A percentile compares a stretch with the other conserved stretches of the same genome.
phyloP scores from a whole-genome alignment of 2,797 vertebrate species.

The Gymnoscopelus microlampas region DNA sequence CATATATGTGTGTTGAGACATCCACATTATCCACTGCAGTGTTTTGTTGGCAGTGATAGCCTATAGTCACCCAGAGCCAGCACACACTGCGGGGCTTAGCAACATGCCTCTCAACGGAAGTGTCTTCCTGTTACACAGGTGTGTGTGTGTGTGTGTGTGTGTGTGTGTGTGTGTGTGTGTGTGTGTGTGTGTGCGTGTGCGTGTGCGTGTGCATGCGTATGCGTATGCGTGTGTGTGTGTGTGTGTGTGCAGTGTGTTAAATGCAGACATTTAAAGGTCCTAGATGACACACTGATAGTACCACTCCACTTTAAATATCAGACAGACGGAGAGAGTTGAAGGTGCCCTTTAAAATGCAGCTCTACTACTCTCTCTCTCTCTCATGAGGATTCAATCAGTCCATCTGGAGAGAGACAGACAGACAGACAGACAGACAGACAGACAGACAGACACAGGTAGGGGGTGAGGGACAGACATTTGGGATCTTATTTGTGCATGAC shows the following conservation, averaged over 20 bases:
- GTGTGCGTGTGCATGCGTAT: neutral
- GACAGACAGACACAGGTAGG: neutral
- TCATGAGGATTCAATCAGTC: slow-evolving; percentile 34
- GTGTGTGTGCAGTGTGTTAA: neutral
- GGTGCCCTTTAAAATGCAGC: slow-evolving; percentile 48
- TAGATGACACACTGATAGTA: slow-evolving; percentile 45
- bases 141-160: slow-evolving; percentile 6
- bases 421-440: neutral
- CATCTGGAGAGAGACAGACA: slow-evolving; percentile 12
- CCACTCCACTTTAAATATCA: slow-evolving; percentile 56
- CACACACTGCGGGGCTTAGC: slow-evolving; percentile 16
- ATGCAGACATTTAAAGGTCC: slow-evolving; percentile 28
- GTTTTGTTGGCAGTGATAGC: slow-evolving; percentile 53
- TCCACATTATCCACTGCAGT: slow-evolving; percentile 27
- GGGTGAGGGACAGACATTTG: slow-evolving; percentile 11
- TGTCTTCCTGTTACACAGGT: slow-evolving; percentile 45
- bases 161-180: neutral
- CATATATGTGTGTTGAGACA: too few species aligned
- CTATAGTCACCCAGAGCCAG: slow-evolving; percentile 13
- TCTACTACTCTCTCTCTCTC: slow-evolving; percentile 35
- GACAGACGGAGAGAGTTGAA: slow-evolving; percentile 40
- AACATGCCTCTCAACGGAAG: slow-evolving; percentile 18
- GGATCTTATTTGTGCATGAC: slow-evolving; percentile 35
- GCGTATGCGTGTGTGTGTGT: slow-evolving; percentile 5
- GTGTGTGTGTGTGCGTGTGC: neutral